Evolutionary conservation across 2,113 vertebrate genomes (phyloP).

Genomic region (Heterocephalus glaber): DNA sequence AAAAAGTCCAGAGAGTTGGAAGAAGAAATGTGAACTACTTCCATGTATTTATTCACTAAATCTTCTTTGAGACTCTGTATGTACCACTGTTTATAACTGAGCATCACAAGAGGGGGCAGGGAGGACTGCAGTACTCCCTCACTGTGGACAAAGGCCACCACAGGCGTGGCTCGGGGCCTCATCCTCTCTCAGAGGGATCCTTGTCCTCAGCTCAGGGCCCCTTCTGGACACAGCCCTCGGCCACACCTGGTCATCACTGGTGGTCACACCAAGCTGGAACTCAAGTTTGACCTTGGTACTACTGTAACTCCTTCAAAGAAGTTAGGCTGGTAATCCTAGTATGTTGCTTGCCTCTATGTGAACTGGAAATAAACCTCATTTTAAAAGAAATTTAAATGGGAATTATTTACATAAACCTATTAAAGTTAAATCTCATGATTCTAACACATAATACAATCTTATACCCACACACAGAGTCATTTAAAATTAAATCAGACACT

Average conservation of each 20-base stretch:
- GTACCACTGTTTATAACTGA: not conserved
- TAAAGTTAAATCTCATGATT: not conserved
- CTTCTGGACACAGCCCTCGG: not conserved
- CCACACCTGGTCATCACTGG: not conserved
- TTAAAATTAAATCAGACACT: not conserved
- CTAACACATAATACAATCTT: not conserved
- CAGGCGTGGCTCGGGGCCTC: too few relatives aligned
- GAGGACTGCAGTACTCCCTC: not conserved
- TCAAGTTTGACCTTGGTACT: not conserved
- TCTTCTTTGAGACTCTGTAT: not conserved
- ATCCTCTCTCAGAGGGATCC: not conserved
- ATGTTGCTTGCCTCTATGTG: not conserved
- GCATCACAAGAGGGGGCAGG: not conserved
- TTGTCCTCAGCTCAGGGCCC: not conserved
- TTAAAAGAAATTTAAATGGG: constrained; percentile 38
- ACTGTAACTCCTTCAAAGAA: not conserved
- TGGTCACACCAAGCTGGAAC: not conserved
- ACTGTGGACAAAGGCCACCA: not conserved
- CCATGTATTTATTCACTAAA: not conserved
- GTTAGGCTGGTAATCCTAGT: not conserved
- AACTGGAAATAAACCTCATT: constrained; percentile 17
- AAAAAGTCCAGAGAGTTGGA: constrained; percentile 46
- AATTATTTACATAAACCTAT: constrained; percentile 35
- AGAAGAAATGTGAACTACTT: constrained; percentile 43
- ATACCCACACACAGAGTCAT: not conserved